phyloP scores from a whole-genome alignment of 30 jellyfish, hydroid and myxozoan genomes.

The Nemopilema nomurai region DNA sequence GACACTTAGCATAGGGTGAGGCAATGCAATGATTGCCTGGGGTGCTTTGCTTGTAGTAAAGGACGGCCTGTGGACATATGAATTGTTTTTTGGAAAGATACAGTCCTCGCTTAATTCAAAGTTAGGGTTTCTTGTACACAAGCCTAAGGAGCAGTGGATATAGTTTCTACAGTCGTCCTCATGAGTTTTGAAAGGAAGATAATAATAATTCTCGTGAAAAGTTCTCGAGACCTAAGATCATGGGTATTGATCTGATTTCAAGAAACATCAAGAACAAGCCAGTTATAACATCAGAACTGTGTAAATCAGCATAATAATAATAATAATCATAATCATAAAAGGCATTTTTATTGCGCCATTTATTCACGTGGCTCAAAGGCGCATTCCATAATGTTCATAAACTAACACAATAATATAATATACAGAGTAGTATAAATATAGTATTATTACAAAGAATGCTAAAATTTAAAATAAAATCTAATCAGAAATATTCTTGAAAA shows the following conservation, averaged over 20 bases:
- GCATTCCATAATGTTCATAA: constrained; percentile 10
- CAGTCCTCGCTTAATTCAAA: no score
- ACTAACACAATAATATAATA: not conserved
- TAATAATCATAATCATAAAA: not conserved
- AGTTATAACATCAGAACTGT: not conserved
- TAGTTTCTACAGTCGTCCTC: no score
- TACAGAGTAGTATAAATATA: not conserved
- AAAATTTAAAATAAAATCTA: not conserved
- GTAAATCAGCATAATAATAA: not conserved
- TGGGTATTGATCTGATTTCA: not conserved
- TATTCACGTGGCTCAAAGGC: constrained; percentile 43
- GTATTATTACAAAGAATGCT: not conserved
- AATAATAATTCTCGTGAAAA: no score
- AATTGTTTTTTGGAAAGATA: no score
- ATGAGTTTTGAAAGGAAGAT: no score
- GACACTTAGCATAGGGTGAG: no score
- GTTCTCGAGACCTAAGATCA: not conserved
- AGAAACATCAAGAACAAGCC: not conserved
- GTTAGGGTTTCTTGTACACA: no score
- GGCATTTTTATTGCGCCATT: constrained; percentile 31
- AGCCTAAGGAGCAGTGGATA: no score
- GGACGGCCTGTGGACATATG: no score
- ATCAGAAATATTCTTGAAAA: constrained; percentile 2
- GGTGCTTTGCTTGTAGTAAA: no score
- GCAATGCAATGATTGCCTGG: no score